Conservation (phyloP, 2,113 vertebrate species). For the Pygathrix nemaeus region DNA sequence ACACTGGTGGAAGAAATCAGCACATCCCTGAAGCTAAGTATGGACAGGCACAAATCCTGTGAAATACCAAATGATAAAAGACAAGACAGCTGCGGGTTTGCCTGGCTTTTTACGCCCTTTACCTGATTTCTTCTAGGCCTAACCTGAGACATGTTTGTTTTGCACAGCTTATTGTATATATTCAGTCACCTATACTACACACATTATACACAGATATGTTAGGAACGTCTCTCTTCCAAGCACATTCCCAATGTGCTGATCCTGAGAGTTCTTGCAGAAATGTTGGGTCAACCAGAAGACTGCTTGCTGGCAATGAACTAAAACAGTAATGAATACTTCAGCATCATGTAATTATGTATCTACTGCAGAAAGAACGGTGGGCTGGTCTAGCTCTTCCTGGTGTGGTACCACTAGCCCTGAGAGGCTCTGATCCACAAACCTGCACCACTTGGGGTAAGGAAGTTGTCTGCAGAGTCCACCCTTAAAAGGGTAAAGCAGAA, state of each 20-base stretch:
- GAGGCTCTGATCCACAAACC: conserved; percentile 50
- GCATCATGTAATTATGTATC: conserved; percentile 73
- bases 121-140: background rate
- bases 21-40: background rate
- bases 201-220: conserved; percentile 9
- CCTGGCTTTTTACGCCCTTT: background rate
- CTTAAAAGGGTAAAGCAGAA: no score
- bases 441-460: fast-evolving
- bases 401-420: conserved; percentile 60
- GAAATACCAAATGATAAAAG: background rate
- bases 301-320: conserved; percentile 75
- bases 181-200: background rate
- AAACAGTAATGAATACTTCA: conserved; percentile 79
- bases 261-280: conserved; percentile 74
- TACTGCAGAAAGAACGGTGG: conserved; percentile 71
- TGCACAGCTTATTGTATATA: background rate
- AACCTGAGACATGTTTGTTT: background rate
- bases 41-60: background rate
- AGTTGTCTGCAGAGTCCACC: background rate
- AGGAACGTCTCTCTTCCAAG: conserved; percentile 76
- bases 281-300: conserved; percentile 71
- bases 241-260: conserved; percentile 62
- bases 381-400: conserved; percentile 63
- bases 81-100: background rate
- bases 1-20: background rate